These are phyloP conservation scores for Steinernema feltiae DNA, from an alignment of 1,140 invertebrate species.

Conservation along the genomic window DNA sequence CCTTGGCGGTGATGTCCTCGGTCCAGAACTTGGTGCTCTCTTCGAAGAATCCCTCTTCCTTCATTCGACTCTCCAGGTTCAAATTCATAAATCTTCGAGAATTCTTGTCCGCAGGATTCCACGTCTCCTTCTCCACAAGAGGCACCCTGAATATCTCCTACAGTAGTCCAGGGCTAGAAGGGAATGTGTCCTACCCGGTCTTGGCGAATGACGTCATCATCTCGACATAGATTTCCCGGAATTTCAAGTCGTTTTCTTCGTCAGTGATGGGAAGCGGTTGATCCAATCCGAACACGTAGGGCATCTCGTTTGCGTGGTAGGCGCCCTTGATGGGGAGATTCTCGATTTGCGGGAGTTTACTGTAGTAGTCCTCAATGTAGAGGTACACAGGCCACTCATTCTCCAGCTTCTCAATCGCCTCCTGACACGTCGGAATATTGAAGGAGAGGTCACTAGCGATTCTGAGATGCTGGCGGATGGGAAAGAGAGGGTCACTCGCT, in stretches of 20 bases:
- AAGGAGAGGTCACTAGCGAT: conserved; percentile 24
- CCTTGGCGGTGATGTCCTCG: not conserved
- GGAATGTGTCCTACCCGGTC: not conserved
- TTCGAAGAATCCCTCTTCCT: not conserved
- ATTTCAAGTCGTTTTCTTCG: not conserved
- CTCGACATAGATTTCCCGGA: not conserved
- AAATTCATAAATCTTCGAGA: not conserved
- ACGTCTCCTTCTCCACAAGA: not conserved
- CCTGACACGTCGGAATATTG: conserved; percentile 22
- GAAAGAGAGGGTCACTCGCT: conserved; percentile 10
- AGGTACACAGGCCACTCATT: conserved; percentile 19
- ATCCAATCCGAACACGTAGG: not conserved
- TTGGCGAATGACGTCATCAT: not conserved
- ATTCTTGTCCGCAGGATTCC: not conserved
- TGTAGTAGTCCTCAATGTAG: conserved; percentile 14
- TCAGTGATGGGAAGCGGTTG: not conserved
- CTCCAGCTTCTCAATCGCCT: conserved; percentile 14
- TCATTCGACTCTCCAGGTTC: not conserved
- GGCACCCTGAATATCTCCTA: not conserved
- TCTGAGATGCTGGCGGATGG: not conserved
- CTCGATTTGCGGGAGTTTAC: not conserved
- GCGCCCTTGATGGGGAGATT: not conserved
- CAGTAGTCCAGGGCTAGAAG: not conserved
- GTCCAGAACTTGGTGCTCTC: not conserved
- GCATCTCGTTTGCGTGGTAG: not conserved